Conservation (phyloP, 1,140 invertebrate species). For the Aphaenogaster rudis region DNA sequence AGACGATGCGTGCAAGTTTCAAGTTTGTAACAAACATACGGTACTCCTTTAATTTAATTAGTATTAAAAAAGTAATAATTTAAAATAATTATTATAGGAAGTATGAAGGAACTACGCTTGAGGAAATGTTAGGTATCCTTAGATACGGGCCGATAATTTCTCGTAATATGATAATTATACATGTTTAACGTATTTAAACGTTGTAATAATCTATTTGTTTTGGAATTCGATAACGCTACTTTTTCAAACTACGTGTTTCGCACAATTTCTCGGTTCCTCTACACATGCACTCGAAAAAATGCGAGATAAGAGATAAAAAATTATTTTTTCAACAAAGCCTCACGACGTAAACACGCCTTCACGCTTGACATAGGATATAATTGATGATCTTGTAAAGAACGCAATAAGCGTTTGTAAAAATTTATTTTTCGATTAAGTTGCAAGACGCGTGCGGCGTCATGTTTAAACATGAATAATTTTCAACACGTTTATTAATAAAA, state of each 20-base stretch:
- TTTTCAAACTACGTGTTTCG: not conserved
- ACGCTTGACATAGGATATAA: not conserved
- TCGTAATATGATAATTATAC: constrained; percentile 23
- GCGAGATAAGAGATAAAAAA: constrained; percentile 11
- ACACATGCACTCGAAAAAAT: not conserved
- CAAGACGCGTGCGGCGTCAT: not conserved
- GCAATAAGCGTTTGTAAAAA: constrained; percentile 10
- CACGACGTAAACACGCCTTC: not conserved
- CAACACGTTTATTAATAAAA: constrained; percentile 48
- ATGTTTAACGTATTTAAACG: not conserved
- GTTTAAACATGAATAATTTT: constrained; percentile 23
- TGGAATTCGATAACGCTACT: not conserved
- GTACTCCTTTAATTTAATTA: constrained; percentile 23
- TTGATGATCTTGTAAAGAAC: not conserved
- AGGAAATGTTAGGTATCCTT: not conserved
- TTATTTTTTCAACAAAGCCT: constrained; percentile 42
- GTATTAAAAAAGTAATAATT: constrained; percentile 9
- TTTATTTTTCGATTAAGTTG: not conserved
- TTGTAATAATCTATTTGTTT: not conserved
- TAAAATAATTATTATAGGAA: constrained; percentile 9
- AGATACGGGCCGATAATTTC: not conserved
- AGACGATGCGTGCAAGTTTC: not conserved
- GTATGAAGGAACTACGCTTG: not conserved
- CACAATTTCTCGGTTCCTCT: not conserved
- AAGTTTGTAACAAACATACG: constrained; percentile 18